These are phyloP conservation scores for Aphaenogaster ashmeadi DNA, from an alignment of 1,140 invertebrate genomes.

Conservation along the genomic window DNA sequence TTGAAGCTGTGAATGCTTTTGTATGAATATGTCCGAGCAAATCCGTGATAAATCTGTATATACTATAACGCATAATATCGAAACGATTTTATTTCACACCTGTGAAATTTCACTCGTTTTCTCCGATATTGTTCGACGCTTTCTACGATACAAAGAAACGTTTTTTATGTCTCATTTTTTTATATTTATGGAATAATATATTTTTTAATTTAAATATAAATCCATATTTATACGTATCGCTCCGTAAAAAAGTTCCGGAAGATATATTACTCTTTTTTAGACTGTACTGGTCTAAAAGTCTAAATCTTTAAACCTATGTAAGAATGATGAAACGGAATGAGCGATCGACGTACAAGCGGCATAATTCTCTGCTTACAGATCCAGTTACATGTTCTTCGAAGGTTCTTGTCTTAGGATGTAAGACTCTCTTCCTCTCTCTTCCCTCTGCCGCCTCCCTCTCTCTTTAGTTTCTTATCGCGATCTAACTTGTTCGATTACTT, in stretches of 20 bases:
- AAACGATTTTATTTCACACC: not conserved
- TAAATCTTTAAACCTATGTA: not conserved
- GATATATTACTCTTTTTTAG: not conserved
- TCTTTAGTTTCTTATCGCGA: not conserved
- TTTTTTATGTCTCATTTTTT: not conserved
- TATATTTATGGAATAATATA: not conserved
- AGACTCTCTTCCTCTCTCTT: not conserved
- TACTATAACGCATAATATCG: not conserved
- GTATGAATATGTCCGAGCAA: not conserved
- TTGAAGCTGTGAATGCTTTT: not conserved
- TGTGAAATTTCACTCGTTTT: not conserved
- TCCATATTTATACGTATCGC: not conserved
- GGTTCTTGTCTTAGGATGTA: not conserved
- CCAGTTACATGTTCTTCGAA: conserved; percentile 25
- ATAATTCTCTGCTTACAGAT: conserved; percentile 6
- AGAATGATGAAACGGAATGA: not conserved
- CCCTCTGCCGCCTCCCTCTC: not conserved
- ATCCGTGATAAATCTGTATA: not conserved
- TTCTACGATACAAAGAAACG: not conserved
- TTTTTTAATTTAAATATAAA: conserved; percentile 12
- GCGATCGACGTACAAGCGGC: not conserved
- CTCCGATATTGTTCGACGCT: not conserved
- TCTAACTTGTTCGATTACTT: conserved; percentile 35
- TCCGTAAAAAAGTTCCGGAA: not conserved
- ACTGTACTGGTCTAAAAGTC: not conserved